Conservation (phyloP, 1,140 invertebrate species). For the Drosophila sechellia region DNA sequence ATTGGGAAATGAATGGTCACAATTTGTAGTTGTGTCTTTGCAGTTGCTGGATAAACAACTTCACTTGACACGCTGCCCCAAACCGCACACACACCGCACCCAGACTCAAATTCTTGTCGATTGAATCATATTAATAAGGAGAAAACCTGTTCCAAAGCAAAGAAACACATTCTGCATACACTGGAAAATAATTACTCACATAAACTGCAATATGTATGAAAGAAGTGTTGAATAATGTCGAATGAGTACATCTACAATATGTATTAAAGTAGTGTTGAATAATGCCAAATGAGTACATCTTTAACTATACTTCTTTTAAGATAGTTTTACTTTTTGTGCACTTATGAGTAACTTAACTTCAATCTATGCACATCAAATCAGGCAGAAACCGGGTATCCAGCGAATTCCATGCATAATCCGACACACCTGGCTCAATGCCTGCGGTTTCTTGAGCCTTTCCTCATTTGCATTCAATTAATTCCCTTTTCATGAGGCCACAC, state of each 20-base stretch:
- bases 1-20: constrained; percentile 58
- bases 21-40: constrained; percentile 49
- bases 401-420: constrained; percentile 43
- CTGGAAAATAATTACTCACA: neutral
- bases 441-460: constrained; percentile 20
- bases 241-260: too few species aligned
- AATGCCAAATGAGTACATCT: too few species aligned
- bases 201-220: neutral
- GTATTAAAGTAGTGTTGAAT: too few species aligned
- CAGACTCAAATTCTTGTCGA: constrained; percentile 62
- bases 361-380: constrained; percentile 67
- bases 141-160: constrained; percentile 54
- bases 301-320: neutral
- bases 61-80: constrained; percentile 53
- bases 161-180: constrained; percentile 42
- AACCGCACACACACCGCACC: constrained; percentile 53
- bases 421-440: constrained; percentile 38
- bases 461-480: constrained; percentile 41
- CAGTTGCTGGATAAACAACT: constrained; percentile 32
- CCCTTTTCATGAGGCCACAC: neutral
- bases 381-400: constrained; percentile 53
- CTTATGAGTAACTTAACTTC: neutral
- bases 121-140: constrained; percentile 63
- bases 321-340: neutral
- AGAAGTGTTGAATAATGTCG: too few species aligned